phyloP scores from a whole-genome alignment of 2,797 vertebrate species.

The Lutjanus campechanus region DNA sequence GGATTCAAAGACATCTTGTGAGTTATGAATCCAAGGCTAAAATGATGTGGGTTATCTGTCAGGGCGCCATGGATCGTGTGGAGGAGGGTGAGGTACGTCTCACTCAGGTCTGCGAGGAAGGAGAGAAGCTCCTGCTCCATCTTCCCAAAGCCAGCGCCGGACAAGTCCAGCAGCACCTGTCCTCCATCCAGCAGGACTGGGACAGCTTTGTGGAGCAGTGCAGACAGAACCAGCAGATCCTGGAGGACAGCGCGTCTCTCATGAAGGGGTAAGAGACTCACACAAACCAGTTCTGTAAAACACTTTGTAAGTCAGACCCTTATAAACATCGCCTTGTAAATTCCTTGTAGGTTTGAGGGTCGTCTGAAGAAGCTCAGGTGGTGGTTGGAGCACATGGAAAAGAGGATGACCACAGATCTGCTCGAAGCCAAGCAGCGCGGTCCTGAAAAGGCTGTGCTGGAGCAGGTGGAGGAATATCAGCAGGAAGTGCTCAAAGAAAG shows the following conservation, averaged over 20 bases:
- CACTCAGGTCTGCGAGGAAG: slow-evolving; percentile 91
- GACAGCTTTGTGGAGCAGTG: slow-evolving; percentile 93
- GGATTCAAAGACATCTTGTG: not conserved
- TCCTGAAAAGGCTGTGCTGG: slow-evolving; percentile 90
- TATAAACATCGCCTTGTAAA: slow-evolving; percentile 60
- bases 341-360: slow-evolving; percentile 89
- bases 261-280: slow-evolving; percentile 82
- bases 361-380: slow-evolving; percentile 90
- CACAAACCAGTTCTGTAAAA: not conserved
- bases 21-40: not conserved
- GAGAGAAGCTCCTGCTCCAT: slow-evolving; percentile 91
- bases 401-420: slow-evolving; percentile 90
- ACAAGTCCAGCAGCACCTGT: slow-evolving; percentile 93
- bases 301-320: rapidly evolving
- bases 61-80: slow-evolving; percentile 91
- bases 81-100: slow-evolving; percentile 91
- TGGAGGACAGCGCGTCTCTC: slow-evolving; percentile 91
- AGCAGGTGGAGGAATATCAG: slow-evolving; percentile 93
- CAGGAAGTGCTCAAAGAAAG: slow-evolving; percentile 93
- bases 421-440: slow-evolving; percentile 89
- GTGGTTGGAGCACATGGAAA: slow-evolving; percentile 94
- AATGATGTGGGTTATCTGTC: slow-evolving; percentile 27
- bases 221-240: slow-evolving; percentile 90
- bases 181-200: slow-evolving; percentile 93
- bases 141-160: slow-evolving; percentile 90